Evolutionary conservation across 2,888 invertebrate species (phyloP), one percentile per base, ranked within the genome.

Genomic region (Drosophila rubida): DNA sequence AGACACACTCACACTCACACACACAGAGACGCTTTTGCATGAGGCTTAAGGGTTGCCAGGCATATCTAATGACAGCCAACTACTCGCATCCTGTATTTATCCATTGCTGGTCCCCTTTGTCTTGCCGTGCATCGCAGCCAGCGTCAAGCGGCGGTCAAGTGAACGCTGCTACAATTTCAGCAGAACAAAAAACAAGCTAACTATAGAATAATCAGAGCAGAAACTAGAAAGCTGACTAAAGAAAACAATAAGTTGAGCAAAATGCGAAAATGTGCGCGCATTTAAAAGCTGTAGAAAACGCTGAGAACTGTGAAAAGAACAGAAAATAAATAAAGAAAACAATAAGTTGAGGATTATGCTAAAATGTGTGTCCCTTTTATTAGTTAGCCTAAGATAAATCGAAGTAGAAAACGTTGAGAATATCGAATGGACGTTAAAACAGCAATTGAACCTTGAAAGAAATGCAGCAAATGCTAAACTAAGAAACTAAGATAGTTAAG

Each of bases 11-110:
- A 42, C 61, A 55, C 44, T 23, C 58, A 39, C 35, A 37, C 59
- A 46, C 22, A 46, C 58, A 53, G 41, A 45, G 7, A 51, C 46
- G 58, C 16, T 11, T 25, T 22, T 32, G 30, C 45, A 39, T n/a
- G 41, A 45, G 35, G 48, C 60, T 78, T 80, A 82, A 83, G 87
- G 81, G 87, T 82, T 86, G 87, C 71, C 75, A 75, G 62, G 76
- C 74, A 75, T 70, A 75, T 75, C 70, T 74, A 74, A 74, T 74
- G 73, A 75, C 75, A 55, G 73, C 75, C 73, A 74, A 74, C 73
- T 74, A 74, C 64, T 57, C 70, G 64, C 64, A 69, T 69, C 57
- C 70, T 64, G 69, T 69, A 64, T 60, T 55, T 41, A 63, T 69
- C 44, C 61, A 39, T 41, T 13, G 46, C 45, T 54, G 37, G 5